A percentile compares a stretch with the other conserved stretches of the same genome.
phyloP scores from a whole-genome alignment of 2,113 vertebrate genomes.

The Porphyrio hochstetteri region DNA sequence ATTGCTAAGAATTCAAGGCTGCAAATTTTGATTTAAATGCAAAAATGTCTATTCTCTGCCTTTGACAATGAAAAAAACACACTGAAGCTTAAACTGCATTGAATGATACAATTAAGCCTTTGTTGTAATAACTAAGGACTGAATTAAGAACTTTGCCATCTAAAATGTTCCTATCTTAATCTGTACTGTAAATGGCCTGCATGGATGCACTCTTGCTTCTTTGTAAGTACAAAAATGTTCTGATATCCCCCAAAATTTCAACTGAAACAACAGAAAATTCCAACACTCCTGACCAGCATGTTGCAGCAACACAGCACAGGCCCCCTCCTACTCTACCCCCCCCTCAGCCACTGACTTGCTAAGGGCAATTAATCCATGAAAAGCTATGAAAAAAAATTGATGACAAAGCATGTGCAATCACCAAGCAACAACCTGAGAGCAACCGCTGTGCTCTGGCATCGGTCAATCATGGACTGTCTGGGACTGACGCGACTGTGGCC shows the following conservation, averaged over 20 bases:
- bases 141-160: neutral
- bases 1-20: neutral
- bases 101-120: neutral
- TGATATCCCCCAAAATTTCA: neutral
- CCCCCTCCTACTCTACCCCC: neutral
- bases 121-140: neutral
- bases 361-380: neutral
- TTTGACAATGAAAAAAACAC: neutral
- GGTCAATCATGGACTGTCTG: neutral
- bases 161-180: neutral
- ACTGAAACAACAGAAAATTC: neutral
- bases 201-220: neutral
- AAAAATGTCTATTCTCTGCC: neutral
- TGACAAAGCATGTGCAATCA: neutral
- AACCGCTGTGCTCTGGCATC: neutral
- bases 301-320: neutral
- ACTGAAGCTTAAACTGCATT: neutral
- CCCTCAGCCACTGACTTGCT: neutral
- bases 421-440: neutral
- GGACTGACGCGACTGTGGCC: neutral
- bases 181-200: neutral
- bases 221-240: neutral
- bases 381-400: neutral
- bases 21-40: neutral
- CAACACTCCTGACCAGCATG: neutral